These are phyloP conservation scores for Melinaea menophilus DNA, from an alignment of 2,888 invertebrate genomes.

Conservation along the genomic window DNA sequence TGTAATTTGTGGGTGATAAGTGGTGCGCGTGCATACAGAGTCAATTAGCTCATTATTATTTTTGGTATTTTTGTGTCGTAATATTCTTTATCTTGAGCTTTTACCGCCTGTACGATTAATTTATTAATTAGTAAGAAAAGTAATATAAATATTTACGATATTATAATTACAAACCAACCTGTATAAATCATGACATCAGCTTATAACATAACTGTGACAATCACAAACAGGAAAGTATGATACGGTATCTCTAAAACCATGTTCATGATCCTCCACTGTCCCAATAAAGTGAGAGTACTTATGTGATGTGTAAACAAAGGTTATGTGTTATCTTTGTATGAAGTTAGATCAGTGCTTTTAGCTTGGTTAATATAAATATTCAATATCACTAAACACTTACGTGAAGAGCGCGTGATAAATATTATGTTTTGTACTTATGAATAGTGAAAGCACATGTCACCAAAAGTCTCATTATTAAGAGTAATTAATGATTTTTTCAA, in stretches of 20 bases:
- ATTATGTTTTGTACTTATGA: background rate
- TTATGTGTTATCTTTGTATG: conserved; percentile 40
- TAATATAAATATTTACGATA: background rate
- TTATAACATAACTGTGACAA: conserved; percentile 51
- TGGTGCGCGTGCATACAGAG: too few relatives aligned
- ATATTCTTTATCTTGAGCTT: too few relatives aligned
- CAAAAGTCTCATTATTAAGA: too few relatives aligned
- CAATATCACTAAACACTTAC: conserved; percentile 23
- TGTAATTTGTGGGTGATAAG: too few relatives aligned
- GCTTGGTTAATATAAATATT: conserved; percentile 41
- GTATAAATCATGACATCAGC: conserved; percentile 37
- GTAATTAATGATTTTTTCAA: background rate
- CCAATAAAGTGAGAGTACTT: conserved; percentile 20
- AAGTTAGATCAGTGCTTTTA: conserved; percentile 46
- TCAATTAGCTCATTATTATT: too few relatives aligned
- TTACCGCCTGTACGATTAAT: too few relatives aligned
- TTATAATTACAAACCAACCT: conserved; percentile 22
- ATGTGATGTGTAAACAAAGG: conserved; percentile 20
- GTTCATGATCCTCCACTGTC: conserved; percentile 47
- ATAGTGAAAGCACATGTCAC: background rate
- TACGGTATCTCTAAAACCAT: conserved; percentile 47
- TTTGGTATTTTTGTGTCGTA: too few relatives aligned
- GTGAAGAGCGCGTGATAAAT: background rate
- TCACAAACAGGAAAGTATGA: conserved; percentile 45
- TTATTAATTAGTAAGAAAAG: too few relatives aligned